A percentile compares a stretch with the other conserved stretches of the same genome.
Evolutionary conservation across 2,888 invertebrate genomes (phyloP).

Genomic region (Mythimna impura): DNA sequence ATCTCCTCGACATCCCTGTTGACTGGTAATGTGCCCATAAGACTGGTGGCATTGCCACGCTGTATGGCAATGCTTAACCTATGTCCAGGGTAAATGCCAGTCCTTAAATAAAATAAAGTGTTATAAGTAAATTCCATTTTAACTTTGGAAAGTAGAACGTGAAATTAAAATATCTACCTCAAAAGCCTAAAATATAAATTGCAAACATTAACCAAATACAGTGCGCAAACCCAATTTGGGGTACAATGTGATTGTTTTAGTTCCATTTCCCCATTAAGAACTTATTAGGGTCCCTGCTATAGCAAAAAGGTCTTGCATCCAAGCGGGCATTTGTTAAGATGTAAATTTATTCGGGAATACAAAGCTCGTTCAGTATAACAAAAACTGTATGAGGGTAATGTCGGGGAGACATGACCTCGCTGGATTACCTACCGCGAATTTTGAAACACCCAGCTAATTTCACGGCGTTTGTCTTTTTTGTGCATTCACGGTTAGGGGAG

Average conservation of each 20-base stretch:
- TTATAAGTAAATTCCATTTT: too few relatives aligned
- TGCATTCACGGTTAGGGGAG: conserved; percentile 66
- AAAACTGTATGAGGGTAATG: conserved; percentile 84
- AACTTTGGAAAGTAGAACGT: neutral
- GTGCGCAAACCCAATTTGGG: conserved; percentile 62
- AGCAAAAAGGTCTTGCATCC: conserved; percentile 81
- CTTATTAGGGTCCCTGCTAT: conserved; percentile 77
- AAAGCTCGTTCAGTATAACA: conserved; percentile 77
- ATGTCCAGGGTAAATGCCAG: too few relatives aligned
- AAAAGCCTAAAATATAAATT: conserved; percentile 38
- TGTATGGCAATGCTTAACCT: too few relatives aligned
- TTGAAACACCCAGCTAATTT: conserved; percentile 75
- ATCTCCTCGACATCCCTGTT: too few relatives aligned
- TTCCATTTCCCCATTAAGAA: conserved; percentile 79
- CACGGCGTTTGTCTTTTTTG: conserved; percentile 76
- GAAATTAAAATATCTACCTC: conserved; percentile 9
- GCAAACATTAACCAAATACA: conserved; percentile 58
- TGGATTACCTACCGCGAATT: conserved; percentile 78
- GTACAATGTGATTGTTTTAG: conserved; percentile 72
- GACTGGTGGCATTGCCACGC: too few relatives aligned
- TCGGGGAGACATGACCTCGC: conserved; percentile 76
- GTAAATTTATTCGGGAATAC: conserved; percentile 87
- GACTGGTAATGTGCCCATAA: too few relatives aligned
- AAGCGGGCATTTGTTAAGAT: conserved; percentile 82
- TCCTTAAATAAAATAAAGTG: too few relatives aligned